These are phyloP conservation scores for Mobula hypostoma DNA, from an alignment of 2,113 vertebrate species.

Conservation along the genomic window DNA sequence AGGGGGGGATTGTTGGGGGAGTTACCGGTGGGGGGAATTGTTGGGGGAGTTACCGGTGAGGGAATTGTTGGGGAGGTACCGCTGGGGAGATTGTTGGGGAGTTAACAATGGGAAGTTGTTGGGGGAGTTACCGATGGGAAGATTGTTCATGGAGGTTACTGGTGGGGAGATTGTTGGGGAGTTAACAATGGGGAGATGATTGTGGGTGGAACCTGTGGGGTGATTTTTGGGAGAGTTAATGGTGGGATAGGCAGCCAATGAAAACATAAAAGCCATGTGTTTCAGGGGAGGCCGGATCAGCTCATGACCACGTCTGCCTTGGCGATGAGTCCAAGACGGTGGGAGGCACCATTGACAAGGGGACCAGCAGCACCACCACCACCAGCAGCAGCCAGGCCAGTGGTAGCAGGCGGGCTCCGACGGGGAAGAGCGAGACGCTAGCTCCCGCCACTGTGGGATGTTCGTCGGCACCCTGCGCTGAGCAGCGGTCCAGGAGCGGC, in stretches of 20 bases:
- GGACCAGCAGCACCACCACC: conserved; percentile 75
- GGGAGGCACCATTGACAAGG: conserved; percentile 71
- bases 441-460: conserved; percentile 48
- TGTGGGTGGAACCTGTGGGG: too few relatives aligned
- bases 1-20: too few relatives aligned
- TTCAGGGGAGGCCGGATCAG: conserved; percentile 77
- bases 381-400: conserved; percentile 59
- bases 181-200: too few relatives aligned
- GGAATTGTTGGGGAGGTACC: too few relatives aligned
- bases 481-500: conserved; percentile 51
- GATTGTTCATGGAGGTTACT: too few relatives aligned
- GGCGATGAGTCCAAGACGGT: conserved; percentile 85
- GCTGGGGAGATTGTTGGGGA: not conserved
- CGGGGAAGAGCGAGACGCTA: conserved; percentile 51
- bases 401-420: conserved; percentile 67
- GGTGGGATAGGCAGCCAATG: not conserved
- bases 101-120: too few relatives aligned
- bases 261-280: not conserved
- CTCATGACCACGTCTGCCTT: conserved; percentile 84
- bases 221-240: not conserved
- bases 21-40: too few relatives aligned
- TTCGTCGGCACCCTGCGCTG: conserved; percentile 51
- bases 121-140: too few relatives aligned
- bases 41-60: too few relatives aligned
- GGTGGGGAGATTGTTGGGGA: too few relatives aligned